phyloP scores from a whole-genome alignment of 2,113 vertebrate species.

The Australoheros scitulus region DNA sequence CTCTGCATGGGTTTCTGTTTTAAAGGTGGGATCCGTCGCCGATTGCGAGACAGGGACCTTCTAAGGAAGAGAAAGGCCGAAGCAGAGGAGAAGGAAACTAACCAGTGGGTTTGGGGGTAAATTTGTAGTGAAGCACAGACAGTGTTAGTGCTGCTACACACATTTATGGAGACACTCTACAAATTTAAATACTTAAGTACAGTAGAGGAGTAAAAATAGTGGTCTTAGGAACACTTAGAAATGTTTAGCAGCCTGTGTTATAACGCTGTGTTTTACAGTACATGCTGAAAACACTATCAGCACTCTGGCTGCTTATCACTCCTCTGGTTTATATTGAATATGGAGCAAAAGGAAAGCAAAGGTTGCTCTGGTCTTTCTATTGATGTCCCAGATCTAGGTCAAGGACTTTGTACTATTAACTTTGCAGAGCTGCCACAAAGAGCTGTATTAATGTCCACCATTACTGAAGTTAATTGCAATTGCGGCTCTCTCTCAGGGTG shows the following conservation, averaged over 20 bases:
- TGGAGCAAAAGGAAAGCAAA: slow-evolving; percentile 72
- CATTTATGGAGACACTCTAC: neutral
- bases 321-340: slow-evolving; percentile 62
- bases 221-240: neutral
- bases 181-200: neutral
- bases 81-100: slow-evolving; percentile 84
- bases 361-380: slow-evolving; percentile 64
- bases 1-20: slow-evolving; percentile 30
- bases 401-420: slow-evolving; percentile 74
- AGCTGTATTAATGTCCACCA: slow-evolving; percentile 40
- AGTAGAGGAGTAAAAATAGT: neutral
- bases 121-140: slow-evolving; percentile 43
- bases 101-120: slow-evolving; percentile 89
- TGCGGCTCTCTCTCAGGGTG: slow-evolving; percentile 61
- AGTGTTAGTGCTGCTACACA: slow-evolving; percentile 5
- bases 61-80: slow-evolving; percentile 90
- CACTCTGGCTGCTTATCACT: slow-evolving; percentile 61
- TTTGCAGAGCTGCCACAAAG: slow-evolving; percentile 44
- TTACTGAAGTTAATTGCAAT: slow-evolving; percentile 6
- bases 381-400: slow-evolving; percentile 53
- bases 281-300: slow-evolving; percentile 48
- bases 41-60: slow-evolving; percentile 87
- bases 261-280: slow-evolving; percentile 3
- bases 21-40: slow-evolving; percentile 73
- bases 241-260: neutral